Evolutionary conservation across 2,888 invertebrate genomes (phyloP).

Genomic region (Epirrhoe alternata): DNA sequence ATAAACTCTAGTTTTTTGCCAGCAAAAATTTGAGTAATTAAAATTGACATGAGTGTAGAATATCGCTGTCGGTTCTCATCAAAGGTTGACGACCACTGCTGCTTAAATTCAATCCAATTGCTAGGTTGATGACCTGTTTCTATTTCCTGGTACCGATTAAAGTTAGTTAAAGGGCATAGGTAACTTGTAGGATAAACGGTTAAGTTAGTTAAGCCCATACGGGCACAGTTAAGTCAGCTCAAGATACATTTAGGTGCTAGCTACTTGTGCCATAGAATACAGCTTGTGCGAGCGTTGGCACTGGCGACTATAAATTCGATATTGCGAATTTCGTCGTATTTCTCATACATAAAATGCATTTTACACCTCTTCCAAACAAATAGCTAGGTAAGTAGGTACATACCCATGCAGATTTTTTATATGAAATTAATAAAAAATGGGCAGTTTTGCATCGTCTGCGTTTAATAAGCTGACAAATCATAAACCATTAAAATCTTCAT

Average conservation of each 20-base stretch:
- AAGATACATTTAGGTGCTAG: background rate
- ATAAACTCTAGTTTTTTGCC: slow-evolving; percentile 51
- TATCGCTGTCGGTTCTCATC: slow-evolving; percentile 44
- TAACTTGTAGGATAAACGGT: slow-evolving; percentile 15
- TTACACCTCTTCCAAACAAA: too few species aligned
- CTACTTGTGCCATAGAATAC: too few species aligned
- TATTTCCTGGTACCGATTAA: slow-evolving; percentile 45
- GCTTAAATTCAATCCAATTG: slow-evolving; percentile 50
- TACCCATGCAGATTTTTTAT: too few species aligned
- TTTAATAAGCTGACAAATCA: slow-evolving; percentile 1
- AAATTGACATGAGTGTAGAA: slow-evolving; percentile 52
- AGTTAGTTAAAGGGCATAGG: slow-evolving; percentile 14
- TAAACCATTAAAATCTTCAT: slow-evolving; percentile 3
- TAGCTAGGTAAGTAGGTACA: too few species aligned
- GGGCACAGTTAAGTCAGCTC: background rate
- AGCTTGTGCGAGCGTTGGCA: too few species aligned
- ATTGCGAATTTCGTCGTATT: too few species aligned
- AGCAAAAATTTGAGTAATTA: slow-evolving; percentile 50
- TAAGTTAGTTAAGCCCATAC: slow-evolving; percentile 1
- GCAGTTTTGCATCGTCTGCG: background rate
- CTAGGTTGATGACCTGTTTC: slow-evolving; percentile 54
- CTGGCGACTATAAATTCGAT: too few species aligned
- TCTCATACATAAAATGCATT: too few species aligned
- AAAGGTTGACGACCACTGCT: slow-evolving; percentile 51
- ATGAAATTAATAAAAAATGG: too few species aligned